Evolutionary conservation across 2,888 invertebrate species (phyloP).

Genomic region (Mamestra brassicae): DNA sequence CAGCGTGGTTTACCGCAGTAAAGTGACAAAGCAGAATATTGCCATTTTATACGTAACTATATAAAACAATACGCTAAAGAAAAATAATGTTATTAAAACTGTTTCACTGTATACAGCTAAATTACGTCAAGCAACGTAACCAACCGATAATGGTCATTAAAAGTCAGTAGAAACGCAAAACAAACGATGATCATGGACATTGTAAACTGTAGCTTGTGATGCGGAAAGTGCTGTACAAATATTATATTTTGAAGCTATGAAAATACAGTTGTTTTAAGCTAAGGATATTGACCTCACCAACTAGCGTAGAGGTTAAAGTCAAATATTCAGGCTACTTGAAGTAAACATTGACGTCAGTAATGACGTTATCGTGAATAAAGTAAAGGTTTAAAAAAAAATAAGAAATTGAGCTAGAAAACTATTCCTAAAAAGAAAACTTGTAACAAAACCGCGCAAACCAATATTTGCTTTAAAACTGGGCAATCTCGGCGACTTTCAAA

Average conservation of each 20-base stretch:
- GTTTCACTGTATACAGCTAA: constrained; percentile 2
- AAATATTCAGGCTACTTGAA: constrained; percentile 1
- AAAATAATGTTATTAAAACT: constrained; percentile 5
- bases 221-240: constrained; percentile 19
- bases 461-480: constrained; percentile 7
- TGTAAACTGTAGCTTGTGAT: constrained; percentile 13
- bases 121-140: constrained; percentile 27
- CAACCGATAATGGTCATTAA: not conserved
- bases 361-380: too few relatives aligned
- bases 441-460: constrained; percentile 1
- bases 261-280: constrained; percentile 24
- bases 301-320: not conserved
- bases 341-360: constrained; percentile 8
- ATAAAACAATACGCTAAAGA: not conserved
- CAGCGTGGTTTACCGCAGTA: not conserved
- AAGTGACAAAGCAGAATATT: not conserved
- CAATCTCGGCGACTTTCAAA: constrained; percentile 12
- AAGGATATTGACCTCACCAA: constrained; percentile 9
- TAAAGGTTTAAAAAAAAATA: too few relatives aligned
- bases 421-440: constrained; percentile 6
- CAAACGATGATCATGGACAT: not conserved
- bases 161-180: constrained; percentile 22
- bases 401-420: not conserved
- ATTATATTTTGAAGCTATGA: constrained; percentile 8
- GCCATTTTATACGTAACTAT: not conserved